These are phyloP conservation scores for Zingel zingel DNA, from an alignment of 2,113 vertebrate species.

Conservation along the genomic window DNA sequence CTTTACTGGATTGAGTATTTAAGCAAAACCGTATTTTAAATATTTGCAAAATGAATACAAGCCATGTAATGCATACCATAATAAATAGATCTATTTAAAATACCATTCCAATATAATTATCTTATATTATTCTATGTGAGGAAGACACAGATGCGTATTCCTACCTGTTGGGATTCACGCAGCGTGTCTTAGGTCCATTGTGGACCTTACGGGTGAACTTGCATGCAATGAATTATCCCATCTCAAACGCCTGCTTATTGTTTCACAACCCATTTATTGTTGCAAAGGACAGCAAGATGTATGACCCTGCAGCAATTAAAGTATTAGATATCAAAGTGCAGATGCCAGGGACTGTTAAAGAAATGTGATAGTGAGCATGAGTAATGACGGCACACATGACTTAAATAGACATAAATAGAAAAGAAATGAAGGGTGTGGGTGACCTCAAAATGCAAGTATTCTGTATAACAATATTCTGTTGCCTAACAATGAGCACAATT, in stretches of 20 bases:
- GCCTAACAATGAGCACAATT: slow-evolving; percentile 79
- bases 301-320: slow-evolving; percentile 82
- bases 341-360: slow-evolving; percentile 73
- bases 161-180: slow-evolving; percentile 36
- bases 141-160: background rate
- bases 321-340: slow-evolving; percentile 81
- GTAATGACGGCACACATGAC: slow-evolving; percentile 74
- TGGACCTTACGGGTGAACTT: slow-evolving; percentile 32
- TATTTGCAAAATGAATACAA: background rate
- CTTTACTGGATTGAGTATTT: background rate
- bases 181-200: slow-evolving; percentile 12
- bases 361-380: slow-evolving; percentile 82
- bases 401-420: slow-evolving; percentile 69
- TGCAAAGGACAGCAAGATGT: slow-evolving; percentile 74
- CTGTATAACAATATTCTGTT: slow-evolving; percentile 78
- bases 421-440: slow-evolving; percentile 43
- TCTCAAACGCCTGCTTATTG: slow-evolving; percentile 62
- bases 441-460: slow-evolving; percentile 78
- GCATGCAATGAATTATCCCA: slow-evolving; percentile 46
- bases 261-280: slow-evolving; percentile 64
- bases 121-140: background rate
- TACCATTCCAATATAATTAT: background rate
- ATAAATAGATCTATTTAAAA: background rate
- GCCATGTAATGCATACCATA: no score
- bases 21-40: no score